Base-by-base conservation (phyloP, 2,113 vertebrate genomes). In the Narcine bancroftii region DNA sequence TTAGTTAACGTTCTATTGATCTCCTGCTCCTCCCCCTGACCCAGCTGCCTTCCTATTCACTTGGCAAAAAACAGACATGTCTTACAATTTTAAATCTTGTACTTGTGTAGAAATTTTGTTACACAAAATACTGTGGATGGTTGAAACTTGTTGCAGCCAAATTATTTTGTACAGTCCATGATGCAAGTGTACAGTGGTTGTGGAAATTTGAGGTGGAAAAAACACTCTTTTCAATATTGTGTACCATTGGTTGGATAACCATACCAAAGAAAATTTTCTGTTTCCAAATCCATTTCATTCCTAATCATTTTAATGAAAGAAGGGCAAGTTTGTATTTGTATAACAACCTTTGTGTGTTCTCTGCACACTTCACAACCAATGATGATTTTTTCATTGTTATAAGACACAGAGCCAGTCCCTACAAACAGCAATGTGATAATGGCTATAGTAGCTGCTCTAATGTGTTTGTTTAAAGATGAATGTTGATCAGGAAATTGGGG, bases 31-130 rank as follows among this genome's bases (percentile, higher is more conserved):
- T 83, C 79, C 56, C 79, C 79, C 24, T 11, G 13, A 47, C 47
- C 79, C 79, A 83, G 79, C 79, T 83, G 79, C 47, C 50, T 83
- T 83, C 26, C 79, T 53, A 26, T 83, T 83, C 47, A n/a, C 81
- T 87, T 60, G 81, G 0, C 15, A 6, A 63, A 79, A 79, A 60
- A 36, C 36, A 15, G 53, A 33, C n/a, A 87, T n/a, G 2, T 60
- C 33, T 60, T 60, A 4, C 53, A 50, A 87, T 50, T 87, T 87
- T 33, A 69, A 56, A 53, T 83, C 17, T n/a, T 63, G 81, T 87
- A n/a, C 21, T 81, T 17, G 6, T 5, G 33, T 87, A 6, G 53
- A 60, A 87, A 60, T 36, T 36, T 87, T n/a, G 81, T 21, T 60
- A 60, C 33, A 17, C 79, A 87, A 53, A 87, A 13, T 36, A 21